These are phyloP conservation scores for Babylonia areolata DNA, from an alignment of 1,140 invertebrate species.

Conservation along the genomic window DNA sequence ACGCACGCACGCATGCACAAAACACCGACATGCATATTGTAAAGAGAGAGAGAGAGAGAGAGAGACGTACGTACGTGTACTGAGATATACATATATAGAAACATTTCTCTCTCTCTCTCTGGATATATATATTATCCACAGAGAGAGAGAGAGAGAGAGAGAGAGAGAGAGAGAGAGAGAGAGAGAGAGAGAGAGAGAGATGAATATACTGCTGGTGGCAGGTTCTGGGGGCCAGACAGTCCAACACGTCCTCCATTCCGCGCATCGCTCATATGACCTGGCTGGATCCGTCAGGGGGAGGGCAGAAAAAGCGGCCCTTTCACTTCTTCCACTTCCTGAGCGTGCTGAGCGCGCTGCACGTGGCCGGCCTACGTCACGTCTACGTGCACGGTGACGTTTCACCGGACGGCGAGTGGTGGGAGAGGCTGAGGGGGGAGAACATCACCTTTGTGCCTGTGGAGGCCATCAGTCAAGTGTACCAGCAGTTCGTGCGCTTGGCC, in stretches of 20 bases:
- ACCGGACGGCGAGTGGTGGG: slow-evolving; percentile 36
- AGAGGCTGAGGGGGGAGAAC: slow-evolving; percentile 31
- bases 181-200: background rate
- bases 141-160: no score
- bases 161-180: background rate
- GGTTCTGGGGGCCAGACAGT: background rate
- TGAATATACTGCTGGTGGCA: background rate
- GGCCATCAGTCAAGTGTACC: slow-evolving; percentile 31
- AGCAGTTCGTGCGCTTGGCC: background rate
- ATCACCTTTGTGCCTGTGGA: slow-evolving; percentile 38
- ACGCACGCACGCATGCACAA: no score
- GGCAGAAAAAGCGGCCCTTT: background rate
- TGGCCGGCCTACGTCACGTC: slow-evolving; percentile 31
- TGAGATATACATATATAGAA: no score
- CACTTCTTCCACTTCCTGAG: slow-evolving; percentile 34
- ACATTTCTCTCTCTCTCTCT: background rate
- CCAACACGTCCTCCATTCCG: background rate
- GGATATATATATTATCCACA: no score
- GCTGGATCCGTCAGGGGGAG: background rate
- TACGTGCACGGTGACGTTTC: slow-evolving; percentile 29
- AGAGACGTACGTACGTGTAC: no score
- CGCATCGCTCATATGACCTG: slow-evolving; percentile 10
- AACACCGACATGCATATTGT: no score
- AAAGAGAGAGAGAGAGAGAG: no score
- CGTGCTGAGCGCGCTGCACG: slow-evolving; percentile 37